These are phyloP conservation scores for Dermolepida albohirtum DNA, from an alignment of 2,888 invertebrate species.

Conservation along the genomic window DNA sequence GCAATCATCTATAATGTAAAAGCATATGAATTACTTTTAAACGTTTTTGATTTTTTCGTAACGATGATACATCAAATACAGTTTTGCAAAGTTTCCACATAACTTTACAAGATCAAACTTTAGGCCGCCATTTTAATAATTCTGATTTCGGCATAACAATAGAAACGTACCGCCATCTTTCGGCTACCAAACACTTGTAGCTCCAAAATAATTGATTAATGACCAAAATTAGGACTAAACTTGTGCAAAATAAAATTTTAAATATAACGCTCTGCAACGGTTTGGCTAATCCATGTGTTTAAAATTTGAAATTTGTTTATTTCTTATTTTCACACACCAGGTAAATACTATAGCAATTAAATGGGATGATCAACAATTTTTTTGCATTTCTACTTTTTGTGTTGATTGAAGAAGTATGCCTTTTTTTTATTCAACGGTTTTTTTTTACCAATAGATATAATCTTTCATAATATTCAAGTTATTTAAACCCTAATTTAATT, in stretches of 20 bases:
- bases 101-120: constrained; percentile 70
- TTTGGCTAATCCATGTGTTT: constrained; percentile 1
- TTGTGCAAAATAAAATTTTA: too few relatives aligned
- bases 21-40: constrained; percentile 14
- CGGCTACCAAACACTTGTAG: constrained; percentile 48
- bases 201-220: constrained; percentile 38
- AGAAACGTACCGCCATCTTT: constrained; percentile 72
- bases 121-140: constrained; percentile 75
- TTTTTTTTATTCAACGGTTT: too few relatives aligned
- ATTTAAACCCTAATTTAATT: too few relatives aligned
- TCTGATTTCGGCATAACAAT: constrained; percentile 69
- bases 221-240: constrained; percentile 10
- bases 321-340: background rate
- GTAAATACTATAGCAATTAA: too few relatives aligned
- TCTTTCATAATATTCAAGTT: too few relatives aligned
- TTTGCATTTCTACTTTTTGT: too few relatives aligned
- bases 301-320: background rate
- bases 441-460: too few relatives aligned
- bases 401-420: too few relatives aligned
- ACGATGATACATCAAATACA: constrained; percentile 17
- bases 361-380: too few relatives aligned
- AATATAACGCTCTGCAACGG: background rate
- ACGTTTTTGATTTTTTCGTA: constrained; percentile 21
- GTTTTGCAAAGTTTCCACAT: constrained; percentile 25
- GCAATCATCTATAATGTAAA: constrained; percentile 30